Percentiles rank a stretch among this genome's conserved stretches.
Evolutionary conservation across 2,888 invertebrate species (phyloP).

Genomic region (Thalpophila matura): DNA sequence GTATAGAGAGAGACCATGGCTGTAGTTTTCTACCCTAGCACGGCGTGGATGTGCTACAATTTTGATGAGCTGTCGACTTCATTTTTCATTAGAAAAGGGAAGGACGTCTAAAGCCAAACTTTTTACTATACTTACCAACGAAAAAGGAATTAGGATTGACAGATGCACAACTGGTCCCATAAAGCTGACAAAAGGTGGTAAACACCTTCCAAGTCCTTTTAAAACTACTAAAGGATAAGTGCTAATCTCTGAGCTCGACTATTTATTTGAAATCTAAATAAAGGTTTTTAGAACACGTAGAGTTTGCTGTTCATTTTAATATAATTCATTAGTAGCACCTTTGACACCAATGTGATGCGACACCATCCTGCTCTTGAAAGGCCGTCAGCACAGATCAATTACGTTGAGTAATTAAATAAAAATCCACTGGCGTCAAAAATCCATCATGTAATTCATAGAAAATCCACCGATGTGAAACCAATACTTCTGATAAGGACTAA

Average conservation of each 20-base stretch:
- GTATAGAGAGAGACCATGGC: slow-evolving; percentile 11
- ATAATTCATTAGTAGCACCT: neutral
- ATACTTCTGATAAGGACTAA: slow-evolving; percentile 21
- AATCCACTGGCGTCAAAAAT: neutral
- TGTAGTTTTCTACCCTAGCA: slow-evolving; percentile 17
- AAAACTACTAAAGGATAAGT: neutral
- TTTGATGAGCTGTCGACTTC: neutral
- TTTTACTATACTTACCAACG: neutral
- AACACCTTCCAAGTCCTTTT: neutral
- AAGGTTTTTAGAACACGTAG: neutral
- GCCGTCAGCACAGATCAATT: neutral
- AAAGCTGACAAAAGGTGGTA: neutral
- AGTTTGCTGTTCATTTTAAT: neutral
- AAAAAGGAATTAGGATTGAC: neutral
- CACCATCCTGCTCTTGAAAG: neutral
- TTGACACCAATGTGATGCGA: neutral
- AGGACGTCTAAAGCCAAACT: neutral
- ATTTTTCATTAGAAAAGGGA: neutral
- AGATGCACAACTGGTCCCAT: neutral
- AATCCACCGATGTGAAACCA: neutral
- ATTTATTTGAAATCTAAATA: neutral
- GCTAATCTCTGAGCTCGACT: neutral
- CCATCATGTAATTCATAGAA: slow-evolving; percentile 11
- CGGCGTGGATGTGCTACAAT: slow-evolving; percentile 2
- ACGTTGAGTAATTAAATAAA: neutral